Percentiles rank a stretch among this genome's conserved stretches.
Conservation (phyloP, 2,888 invertebrate genomes). For the Pollenia labialis region DNA sequence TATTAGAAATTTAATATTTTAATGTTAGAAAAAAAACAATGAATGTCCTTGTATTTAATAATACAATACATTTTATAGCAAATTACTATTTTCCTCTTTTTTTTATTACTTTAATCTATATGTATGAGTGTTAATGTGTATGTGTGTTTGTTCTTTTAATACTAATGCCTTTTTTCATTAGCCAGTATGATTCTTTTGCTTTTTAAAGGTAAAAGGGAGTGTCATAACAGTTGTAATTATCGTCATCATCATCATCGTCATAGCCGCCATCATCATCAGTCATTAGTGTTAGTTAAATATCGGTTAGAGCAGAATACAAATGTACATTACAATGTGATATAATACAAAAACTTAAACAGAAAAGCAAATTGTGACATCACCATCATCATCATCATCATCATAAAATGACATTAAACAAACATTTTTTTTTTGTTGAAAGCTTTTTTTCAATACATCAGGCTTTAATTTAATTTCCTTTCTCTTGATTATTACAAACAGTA, state of each 20-base stretch:
- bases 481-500: conserved; percentile 12
- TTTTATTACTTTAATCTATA: not conserved
- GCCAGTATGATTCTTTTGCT: conserved; percentile 9
- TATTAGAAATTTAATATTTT: conserved; percentile 45
- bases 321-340: not conserved
- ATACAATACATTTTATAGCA: conserved; percentile 32
- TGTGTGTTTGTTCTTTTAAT: not conserved
- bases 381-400: conserved; percentile 49
- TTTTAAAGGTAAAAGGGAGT: conserved; percentile 54
- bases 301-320: conserved; percentile 49
- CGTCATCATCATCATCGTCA: conserved; percentile 30
- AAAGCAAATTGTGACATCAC: conserved; percentile 68
- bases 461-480: conserved; percentile 27
- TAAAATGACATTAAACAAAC: conserved; percentile 47
- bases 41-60: conserved; percentile 31
- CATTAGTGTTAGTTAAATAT: conserved; percentile 71
- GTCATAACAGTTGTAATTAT: conserved; percentile 47
- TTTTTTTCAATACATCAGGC: conserved; percentile 27
- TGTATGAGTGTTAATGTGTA: not conserved
- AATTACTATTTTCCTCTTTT: conserved; percentile 21
- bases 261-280: conserved; percentile 43
- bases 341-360: conserved; percentile 10
- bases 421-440: not conserved
- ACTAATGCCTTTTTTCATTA: conserved; percentile 57
- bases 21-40: not conserved